Percentiles rank a stretch among this genome's conserved stretches.
phyloP scores from a whole-genome alignment of 2,797 vertebrate species.

The Tokudaia muenninki region DNA sequence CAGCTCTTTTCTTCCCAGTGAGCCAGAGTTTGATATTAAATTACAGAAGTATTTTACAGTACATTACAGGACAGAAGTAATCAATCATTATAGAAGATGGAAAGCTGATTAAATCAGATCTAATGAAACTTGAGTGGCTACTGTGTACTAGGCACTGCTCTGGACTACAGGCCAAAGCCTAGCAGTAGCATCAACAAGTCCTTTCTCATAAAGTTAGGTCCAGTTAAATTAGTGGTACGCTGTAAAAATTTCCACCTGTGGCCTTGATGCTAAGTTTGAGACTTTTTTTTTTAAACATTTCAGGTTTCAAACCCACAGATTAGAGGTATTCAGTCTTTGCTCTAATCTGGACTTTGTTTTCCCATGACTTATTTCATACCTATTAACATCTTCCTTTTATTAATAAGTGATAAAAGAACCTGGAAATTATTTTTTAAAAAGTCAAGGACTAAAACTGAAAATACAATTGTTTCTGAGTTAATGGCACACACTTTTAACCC shows the following conservation, averaged over 20 bases:
- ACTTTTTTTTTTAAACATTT: neutral
- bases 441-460: slow-evolving; percentile 5
- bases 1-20: neutral
- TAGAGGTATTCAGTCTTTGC: neutral
- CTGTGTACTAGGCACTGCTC: neutral
- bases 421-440: neutral
- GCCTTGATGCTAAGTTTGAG: neutral
- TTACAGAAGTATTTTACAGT: neutral
- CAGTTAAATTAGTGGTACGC: neutral
- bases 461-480: neutral
- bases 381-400: slow-evolving; percentile 68
- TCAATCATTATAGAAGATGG: neutral
- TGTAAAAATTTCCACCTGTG: neutral
- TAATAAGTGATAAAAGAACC: slow-evolving; percentile 62
- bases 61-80: neutral
- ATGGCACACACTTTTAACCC: neutral
- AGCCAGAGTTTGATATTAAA: neutral
- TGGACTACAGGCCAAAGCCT: neutral
- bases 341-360: slow-evolving; percentile 53
- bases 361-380: slow-evolving; percentile 29
- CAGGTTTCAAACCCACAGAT: neutral
- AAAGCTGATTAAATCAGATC: neutral
- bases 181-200: neutral
- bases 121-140: neutral
- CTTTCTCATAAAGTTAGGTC: neutral